phyloP scores from a whole-genome alignment of 2,888 invertebrate genomes.

The Saturnia japonica region DNA sequence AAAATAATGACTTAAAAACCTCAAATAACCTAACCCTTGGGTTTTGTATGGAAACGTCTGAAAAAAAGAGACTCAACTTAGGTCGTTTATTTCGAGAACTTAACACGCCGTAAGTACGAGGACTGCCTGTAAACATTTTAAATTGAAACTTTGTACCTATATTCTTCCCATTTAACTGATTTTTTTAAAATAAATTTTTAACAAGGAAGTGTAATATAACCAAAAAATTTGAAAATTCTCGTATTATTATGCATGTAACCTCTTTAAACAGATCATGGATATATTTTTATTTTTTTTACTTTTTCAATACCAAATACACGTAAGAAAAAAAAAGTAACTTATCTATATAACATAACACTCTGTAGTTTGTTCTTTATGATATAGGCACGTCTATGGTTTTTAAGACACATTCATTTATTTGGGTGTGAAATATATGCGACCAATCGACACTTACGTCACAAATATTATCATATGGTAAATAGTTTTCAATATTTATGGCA shows the following conservation, averaged over 20 bases:
- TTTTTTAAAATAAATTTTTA: neutral
- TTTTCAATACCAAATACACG: constrained; percentile 34
- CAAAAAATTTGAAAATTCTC: neutral
- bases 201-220: neutral
- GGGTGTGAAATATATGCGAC: constrained; percentile 31
- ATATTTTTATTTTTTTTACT: neutral
- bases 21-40: too few species aligned
- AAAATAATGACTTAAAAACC: too few species aligned
- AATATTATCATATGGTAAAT: constrained; percentile 30
- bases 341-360: constrained; percentile 30
- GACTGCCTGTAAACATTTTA: neutral
- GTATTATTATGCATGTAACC: neutral
- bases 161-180: neutral
- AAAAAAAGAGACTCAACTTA: too few species aligned
- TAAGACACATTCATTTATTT: constrained; percentile 28
- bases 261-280: neutral
- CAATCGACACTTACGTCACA: constrained; percentile 31
- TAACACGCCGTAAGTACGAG: too few species aligned
- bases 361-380: constrained; percentile 42
- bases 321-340: constrained; percentile 36
- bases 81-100: too few species aligned
- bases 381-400: constrained; percentile 39
- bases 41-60: too few species aligned
- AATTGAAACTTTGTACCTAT: neutral
- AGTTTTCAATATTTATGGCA: constrained; percentile 55